Conservation (phyloP, 2,888 invertebrate genomes). For the Caenorhabditis becei region DNA sequence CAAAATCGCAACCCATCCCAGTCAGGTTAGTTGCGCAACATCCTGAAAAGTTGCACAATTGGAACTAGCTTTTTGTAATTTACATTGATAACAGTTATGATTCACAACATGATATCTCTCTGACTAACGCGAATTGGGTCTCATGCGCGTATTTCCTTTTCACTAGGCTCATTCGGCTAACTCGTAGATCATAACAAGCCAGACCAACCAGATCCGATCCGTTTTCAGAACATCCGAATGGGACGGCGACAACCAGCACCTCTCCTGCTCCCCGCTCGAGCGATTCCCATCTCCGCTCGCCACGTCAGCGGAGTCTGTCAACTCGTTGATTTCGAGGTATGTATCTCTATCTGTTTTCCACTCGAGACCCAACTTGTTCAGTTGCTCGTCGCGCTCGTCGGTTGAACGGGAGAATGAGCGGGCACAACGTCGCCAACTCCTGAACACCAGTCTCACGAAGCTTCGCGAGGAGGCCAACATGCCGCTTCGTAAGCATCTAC, state of each 20-base stretch:
- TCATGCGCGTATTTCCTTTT: no score
- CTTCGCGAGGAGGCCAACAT: slow-evolving; percentile 66
- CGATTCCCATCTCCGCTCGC: slow-evolving; percentile 67
- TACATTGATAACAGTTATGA: no score
- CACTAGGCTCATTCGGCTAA: no score
- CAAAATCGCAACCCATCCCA: slow-evolving; percentile 65
- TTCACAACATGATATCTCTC: no score
- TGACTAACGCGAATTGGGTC: no score
- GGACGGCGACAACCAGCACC: slow-evolving; percentile 32
- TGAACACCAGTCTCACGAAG: slow-evolving; percentile 68
- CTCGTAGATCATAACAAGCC: background rate
- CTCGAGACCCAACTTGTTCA: no score
- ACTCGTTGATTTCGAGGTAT: slow-evolving; percentile 66
- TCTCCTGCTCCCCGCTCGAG: slow-evolving; percentile 61
- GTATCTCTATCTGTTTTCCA: no score
- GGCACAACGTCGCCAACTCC: slow-evolving; percentile 66
- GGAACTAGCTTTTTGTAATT: no score
- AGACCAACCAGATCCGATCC: background rate
- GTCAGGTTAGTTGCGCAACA: slow-evolving; percentile 68
- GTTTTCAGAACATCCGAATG: slow-evolving; percentile 37
- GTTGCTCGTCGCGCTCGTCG: slow-evolving; percentile 72
- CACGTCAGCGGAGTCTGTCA: slow-evolving; percentile 66
- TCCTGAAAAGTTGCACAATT: no score
- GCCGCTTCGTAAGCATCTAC: slow-evolving; percentile 72
- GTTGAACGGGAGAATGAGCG: slow-evolving; percentile 72